Base-by-base conservation (phyloP, 2,888 invertebrate species). In the Microchrysa polita region DNA sequence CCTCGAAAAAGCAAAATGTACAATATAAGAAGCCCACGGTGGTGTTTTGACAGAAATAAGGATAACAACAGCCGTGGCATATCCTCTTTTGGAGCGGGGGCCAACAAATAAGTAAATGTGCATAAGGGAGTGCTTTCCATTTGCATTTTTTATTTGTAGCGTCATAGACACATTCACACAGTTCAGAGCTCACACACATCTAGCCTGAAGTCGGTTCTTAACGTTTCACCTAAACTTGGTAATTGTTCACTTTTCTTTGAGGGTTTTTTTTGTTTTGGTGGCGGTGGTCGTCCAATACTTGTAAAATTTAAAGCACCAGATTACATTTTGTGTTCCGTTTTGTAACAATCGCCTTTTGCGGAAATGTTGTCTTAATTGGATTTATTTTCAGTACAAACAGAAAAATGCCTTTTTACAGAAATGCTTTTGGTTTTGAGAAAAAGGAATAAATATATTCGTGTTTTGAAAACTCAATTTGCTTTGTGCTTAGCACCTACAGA, bases 231-330 rank as follows among this genome's bases (percentile, higher is more conserved):
- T n/a, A 22, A 69, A 57, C 55, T 42, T 57, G 69, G 69, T 69
- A 55, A 69, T 69, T 69, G 55, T 69, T 69, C 55, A 57, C 18
- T 55, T 57, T 69, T 57, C 69, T 69, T 69, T 69, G 69, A 69
- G 69, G n/a, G n/a, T 12, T 42, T n/a, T 20, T 40, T 34, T 10
- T 18, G 18, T 20, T 34, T 34, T 34, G 27, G 4, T 34, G 27
- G 27, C 27, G n/a, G n/a, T n/a, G n/a, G n/a, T n/a, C n/a, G n/a
- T n/a, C 14, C n/a, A 16, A n/a, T 55, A 27, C 16, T n/a, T 16
- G 12, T 23, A 69, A 69, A 40, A 69, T 69, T 55, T 40, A 42
- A 53, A 57, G 69, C 14, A 12, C n/a, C 22, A 20, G 55, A 18
- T 40, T 34, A 42, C 40, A 55, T 69, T 55, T n/a, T 12, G 40